Evolutionary conservation across 2,113 vertebrate genomes (phyloP).

Genomic region (Tetrao urogallus): DNA sequence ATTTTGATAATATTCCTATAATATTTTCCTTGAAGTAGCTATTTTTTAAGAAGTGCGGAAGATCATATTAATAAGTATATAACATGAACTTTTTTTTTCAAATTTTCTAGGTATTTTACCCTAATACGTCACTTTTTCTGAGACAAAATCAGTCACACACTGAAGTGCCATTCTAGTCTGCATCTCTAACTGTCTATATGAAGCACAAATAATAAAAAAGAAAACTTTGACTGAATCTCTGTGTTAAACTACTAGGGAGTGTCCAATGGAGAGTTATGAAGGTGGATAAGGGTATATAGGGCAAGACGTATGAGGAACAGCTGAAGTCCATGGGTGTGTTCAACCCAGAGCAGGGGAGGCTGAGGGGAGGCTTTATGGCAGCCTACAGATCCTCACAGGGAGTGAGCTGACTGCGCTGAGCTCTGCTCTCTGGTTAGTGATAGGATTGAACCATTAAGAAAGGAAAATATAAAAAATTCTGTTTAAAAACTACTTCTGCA

Average conservation of each 20-base stretch:
- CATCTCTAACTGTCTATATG: background rate
- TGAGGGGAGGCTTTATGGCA: background rate
- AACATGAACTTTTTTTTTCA: background rate
- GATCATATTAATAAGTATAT: background rate
- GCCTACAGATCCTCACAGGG: background rate
- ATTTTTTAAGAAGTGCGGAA: background rate
- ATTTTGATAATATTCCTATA: background rate
- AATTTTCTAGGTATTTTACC: conserved; percentile 27
- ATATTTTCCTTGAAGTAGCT: background rate
- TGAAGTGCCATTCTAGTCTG: background rate
- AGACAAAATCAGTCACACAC: background rate
- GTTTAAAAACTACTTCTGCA: background rate
- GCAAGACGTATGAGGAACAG: background rate
- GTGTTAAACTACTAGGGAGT: background rate
- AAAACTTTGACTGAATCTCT: background rate
- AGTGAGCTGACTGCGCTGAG: too few species aligned
- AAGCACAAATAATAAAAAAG: conserved; percentile 15
- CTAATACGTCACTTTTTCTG: background rate
- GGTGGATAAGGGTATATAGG: background rate
- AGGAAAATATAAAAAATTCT: background rate
- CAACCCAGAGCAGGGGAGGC: background rate
- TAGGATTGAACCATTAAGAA: background rate
- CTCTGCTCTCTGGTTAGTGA: background rate
- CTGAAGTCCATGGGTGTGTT: background rate
- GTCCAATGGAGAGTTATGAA: background rate